These are phyloP conservation scores for Ochotona curzoniae DNA, from an alignment of 2,113 vertebrate genomes.

Conservation along the genomic window DNA sequence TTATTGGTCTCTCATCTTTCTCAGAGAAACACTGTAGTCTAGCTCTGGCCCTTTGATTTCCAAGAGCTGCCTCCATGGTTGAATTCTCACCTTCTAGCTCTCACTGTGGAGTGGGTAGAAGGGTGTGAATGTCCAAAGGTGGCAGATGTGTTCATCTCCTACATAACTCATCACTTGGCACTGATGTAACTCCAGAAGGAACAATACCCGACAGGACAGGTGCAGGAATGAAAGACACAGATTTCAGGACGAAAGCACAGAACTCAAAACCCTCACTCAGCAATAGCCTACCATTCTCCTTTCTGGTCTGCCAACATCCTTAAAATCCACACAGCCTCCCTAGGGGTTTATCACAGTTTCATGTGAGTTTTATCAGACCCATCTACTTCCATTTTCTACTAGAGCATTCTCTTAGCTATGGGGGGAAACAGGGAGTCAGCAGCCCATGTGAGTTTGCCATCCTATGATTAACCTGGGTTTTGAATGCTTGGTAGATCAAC, in stretches of 20 bases:
- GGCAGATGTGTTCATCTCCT: neutral
- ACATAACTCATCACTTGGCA: neutral
- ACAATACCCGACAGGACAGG: too few species aligned
- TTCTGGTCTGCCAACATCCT: neutral
- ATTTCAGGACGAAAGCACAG: too few species aligned
- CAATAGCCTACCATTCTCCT: neutral
- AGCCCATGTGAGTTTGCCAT: neutral
- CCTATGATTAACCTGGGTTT: neutral
- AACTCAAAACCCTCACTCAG: neutral
- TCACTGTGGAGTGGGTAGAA: neutral
- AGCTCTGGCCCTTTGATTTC: neutral
- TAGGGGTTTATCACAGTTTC: neutral
- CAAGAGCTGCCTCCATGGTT: neutral
- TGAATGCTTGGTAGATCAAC: neutral
- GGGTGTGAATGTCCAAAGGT: neutral
- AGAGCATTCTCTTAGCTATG: neutral
- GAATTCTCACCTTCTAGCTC: too few species aligned
- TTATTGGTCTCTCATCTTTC: neutral
- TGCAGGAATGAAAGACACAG: neutral
- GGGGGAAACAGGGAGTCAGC: neutral
- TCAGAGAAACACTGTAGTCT: neutral
- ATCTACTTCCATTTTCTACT: neutral
- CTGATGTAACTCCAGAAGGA: too few species aligned
- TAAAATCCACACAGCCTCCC: neutral
- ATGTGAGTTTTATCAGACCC: neutral